A percentile compares a stretch with the other conserved stretches of the same genome.
These are phyloP conservation scores for Sakesphorus luctuosus DNA, from an alignment of 2,113 vertebrate species.

Conservation along the genomic window DNA sequence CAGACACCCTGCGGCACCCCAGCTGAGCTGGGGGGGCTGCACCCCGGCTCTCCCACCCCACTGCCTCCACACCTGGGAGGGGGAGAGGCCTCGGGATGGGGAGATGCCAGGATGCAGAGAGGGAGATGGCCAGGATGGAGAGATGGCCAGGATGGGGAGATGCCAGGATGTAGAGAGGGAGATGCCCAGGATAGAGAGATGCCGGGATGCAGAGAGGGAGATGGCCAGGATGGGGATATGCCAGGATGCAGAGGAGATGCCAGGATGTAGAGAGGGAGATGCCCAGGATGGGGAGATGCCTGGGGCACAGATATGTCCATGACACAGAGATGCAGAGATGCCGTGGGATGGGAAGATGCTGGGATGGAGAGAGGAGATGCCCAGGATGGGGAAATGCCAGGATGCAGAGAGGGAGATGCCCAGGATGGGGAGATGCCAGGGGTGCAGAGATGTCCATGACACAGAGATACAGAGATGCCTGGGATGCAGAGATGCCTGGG, in stretches of 20 bases:
- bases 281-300: accelerated
- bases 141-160: neutral
- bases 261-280: neutral
- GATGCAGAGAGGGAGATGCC: neutral
- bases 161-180: neutral
- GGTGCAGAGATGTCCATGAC: too few species aligned
- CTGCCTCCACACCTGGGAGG: accelerated
- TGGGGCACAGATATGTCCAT: too few species aligned
- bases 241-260: neutral
- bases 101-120: too few species aligned
- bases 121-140: neutral
- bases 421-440: neutral
- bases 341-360: too few species aligned
- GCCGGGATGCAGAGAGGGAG: neutral
- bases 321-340: neutral
- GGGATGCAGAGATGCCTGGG: neutral
- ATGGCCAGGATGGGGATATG: neutral
- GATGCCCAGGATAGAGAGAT: neutral
- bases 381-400: too few species aligned
- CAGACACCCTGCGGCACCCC: neutral
- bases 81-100: neutral
- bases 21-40: neutral
- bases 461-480: too few species aligned
- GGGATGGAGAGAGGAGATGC: neutral
- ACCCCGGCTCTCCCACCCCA: accelerated